Percentiles rank a stretch among this genome's conserved stretches.
phyloP scores from a whole-genome alignment of 2,113 vertebrate genomes.

The Sebastes fasciatus region DNA sequence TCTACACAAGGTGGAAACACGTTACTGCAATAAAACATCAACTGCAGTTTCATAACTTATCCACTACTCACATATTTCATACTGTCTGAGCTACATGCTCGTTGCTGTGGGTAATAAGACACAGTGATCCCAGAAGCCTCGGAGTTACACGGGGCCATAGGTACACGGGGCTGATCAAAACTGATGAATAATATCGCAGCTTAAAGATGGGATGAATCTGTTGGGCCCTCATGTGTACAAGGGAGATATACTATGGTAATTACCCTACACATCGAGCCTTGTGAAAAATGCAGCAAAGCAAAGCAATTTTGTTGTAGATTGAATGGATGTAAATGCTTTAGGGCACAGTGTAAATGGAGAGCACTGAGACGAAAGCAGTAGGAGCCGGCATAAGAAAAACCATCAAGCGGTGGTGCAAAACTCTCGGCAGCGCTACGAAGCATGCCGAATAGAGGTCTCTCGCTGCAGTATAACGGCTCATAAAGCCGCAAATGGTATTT shows the following conservation, averaged over 20 bases:
- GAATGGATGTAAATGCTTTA: slow-evolving; percentile 79
- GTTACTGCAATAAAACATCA: slow-evolving; percentile 32
- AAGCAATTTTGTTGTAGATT: slow-evolving; percentile 77
- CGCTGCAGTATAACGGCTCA: slow-evolving; percentile 86
- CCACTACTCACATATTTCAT: slow-evolving; percentile 26
- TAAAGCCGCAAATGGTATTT: slow-evolving; percentile 87
- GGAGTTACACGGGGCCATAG: slow-evolving; percentile 18
- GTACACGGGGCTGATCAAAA: slow-evolving; percentile 50
- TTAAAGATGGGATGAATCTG: slow-evolving; percentile 57
- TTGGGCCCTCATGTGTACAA: slow-evolving; percentile 54
- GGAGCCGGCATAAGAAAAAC: slow-evolving; percentile 78
- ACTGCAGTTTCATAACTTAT: slow-evolving; percentile 46
- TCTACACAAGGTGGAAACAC: slow-evolving; percentile 42
- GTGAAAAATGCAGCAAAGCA: slow-evolving; percentile 76
- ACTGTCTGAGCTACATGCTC: slow-evolving; percentile 25
- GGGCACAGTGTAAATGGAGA: slow-evolving; percentile 79
- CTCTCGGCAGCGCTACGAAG: slow-evolving; percentile 81
- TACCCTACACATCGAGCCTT: slow-evolving; percentile 64
- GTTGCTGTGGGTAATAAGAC: slow-evolving; percentile 46
- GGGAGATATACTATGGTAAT: slow-evolving; percentile 69
- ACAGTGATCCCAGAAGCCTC: slow-evolving; percentile 42
- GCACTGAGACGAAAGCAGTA: slow-evolving; percentile 77
- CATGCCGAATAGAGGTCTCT: slow-evolving; percentile 85
- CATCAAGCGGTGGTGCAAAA: slow-evolving; percentile 82
- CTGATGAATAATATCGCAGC: slow-evolving; percentile 59